Base-by-base conservation (phyloP, 2,888 invertebrate species). In the Polydesmus complanatus region DNA sequence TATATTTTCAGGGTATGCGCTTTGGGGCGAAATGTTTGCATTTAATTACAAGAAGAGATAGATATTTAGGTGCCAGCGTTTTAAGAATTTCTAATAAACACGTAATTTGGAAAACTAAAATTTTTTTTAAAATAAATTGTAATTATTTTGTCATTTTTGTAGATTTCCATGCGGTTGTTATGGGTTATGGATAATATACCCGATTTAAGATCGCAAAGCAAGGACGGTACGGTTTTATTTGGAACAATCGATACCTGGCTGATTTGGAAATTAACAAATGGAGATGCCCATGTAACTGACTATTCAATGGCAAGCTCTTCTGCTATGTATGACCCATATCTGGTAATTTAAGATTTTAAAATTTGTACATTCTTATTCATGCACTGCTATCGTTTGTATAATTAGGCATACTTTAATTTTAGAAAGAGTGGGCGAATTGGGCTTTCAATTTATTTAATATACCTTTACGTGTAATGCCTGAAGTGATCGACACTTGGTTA, bases 241-340 rank as follows among this genome's bases (percentile, higher is more conserved):
- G 89, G 93, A 3, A 88, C 92, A 1, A 77, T 97, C 59, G 97
- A 97, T 71, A 89, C 93, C 0, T 98, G 94, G 93, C 78, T 97
- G 56, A 72, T 95, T 59, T 85, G 91, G 77, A 88, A 86, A 77
- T 76, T 94, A 58, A 86, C 82, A 1, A 76, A 74, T 64, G 73
- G 69, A 26, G 66, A 77, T 74, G 71, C 81, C 26, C 88, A 89
- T 73, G 82, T 89, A 61, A 87, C 88, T 0, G 97, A 98, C 71
- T 83, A 86, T n/a, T 89, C 91, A 0, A 89, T 86, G 67, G 91
- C 91, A 1, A 88, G 92, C 47, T 86, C 90, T 1, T 93, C 95
- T 0, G 96, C 93, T 1, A 80, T 97, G 68, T 97, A 81, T 73
- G 96, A 97, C 74, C 94, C 95, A 0, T 97, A 91, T 73, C 83